Evolutionary conservation across 2,113 vertebrate genomes (phyloP).

Genomic region (Hippolais icterina): DNA sequence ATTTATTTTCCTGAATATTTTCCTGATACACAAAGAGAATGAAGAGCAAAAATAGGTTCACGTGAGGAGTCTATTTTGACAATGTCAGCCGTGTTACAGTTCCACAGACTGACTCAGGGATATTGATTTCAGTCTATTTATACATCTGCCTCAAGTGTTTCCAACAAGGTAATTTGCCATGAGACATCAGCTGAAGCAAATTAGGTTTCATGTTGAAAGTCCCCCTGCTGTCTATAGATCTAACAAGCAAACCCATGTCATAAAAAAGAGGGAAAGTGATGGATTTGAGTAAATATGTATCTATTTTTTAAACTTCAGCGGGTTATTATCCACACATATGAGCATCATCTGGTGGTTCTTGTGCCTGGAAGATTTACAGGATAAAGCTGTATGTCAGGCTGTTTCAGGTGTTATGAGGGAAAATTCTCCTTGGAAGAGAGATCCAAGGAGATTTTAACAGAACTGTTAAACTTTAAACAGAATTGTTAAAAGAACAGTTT

Average conservation of each 20-base stretch:
- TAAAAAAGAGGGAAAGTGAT: not conserved
- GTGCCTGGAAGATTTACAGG: not conserved
- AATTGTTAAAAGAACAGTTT: too few species aligned
- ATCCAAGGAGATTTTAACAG: too few species aligned
- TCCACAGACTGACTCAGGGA: conserved; percentile 21
- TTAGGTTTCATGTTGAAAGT: conserved; percentile 45
- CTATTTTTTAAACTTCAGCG: not conserved
- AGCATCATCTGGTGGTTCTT: not conserved
- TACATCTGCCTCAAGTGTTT: conserved; percentile 51
- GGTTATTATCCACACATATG: not conserved
- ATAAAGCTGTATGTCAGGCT: not conserved
- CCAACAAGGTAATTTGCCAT: conserved; percentile 59
- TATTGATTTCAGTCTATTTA: conserved; percentile 65
- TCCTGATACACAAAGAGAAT: not conserved
- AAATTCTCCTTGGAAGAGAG: too few species aligned
- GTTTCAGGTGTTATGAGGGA: not conserved
- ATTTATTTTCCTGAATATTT: conserved; percentile 39
- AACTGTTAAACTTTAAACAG: too few species aligned
- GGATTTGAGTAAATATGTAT: not conserved
- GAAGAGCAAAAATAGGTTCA: not conserved
- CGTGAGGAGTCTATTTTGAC: conserved; percentile 11
- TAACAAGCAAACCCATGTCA: not conserved
- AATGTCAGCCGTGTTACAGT: not conserved
- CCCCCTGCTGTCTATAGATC: not conserved
- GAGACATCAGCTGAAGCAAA: conserved; percentile 60